Conservation (phyloP, 2,888 invertebrate genomes). For the Junonia oenone region DNA sequence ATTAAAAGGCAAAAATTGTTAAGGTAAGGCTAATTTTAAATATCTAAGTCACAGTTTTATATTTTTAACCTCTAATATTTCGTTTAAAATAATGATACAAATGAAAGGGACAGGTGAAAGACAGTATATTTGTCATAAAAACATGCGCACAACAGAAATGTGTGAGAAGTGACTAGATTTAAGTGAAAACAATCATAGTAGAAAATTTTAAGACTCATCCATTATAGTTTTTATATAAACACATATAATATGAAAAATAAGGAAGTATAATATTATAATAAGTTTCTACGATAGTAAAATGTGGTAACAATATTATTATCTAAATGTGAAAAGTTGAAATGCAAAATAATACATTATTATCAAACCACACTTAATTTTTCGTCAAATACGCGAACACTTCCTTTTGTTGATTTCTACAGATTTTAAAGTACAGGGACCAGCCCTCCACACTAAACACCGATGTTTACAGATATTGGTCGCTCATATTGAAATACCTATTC, state of each 20-base stretch:
- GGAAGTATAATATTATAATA: conserved; percentile 20
- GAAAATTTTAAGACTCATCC: not conserved
- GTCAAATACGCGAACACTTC: conserved; percentile 22
- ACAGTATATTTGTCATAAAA: not conserved
- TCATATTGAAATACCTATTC: conserved; percentile 60
- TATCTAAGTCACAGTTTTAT: not conserved
- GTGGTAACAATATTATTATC: conserved; percentile 53
- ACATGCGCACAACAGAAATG: not conserved
- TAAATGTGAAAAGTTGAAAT: conserved; percentile 60
- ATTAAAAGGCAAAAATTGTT: not conserved
- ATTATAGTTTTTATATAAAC: not conserved
- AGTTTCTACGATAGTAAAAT: conserved; percentile 22
- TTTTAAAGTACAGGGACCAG: conserved; percentile 55
- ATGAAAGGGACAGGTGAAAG: not conserved
- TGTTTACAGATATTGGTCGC: conserved; percentile 68
- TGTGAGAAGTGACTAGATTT: conserved; percentile 29
- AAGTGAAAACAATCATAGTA: conserved; percentile 14
- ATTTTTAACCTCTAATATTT: not conserved
- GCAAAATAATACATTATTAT: conserved; percentile 53
- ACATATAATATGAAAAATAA: conserved; percentile 19
- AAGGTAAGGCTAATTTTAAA: not conserved
- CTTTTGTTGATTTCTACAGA: conserved; percentile 30
- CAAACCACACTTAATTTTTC: conserved; percentile 28
- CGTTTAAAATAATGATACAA: not conserved
- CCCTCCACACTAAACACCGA: conserved; percentile 59